Percentiles rank a stretch among this genome's conserved stretches.
Conservation (phyloP, 1,140 invertebrate species). For the Harlomillsia oculata region DNA sequence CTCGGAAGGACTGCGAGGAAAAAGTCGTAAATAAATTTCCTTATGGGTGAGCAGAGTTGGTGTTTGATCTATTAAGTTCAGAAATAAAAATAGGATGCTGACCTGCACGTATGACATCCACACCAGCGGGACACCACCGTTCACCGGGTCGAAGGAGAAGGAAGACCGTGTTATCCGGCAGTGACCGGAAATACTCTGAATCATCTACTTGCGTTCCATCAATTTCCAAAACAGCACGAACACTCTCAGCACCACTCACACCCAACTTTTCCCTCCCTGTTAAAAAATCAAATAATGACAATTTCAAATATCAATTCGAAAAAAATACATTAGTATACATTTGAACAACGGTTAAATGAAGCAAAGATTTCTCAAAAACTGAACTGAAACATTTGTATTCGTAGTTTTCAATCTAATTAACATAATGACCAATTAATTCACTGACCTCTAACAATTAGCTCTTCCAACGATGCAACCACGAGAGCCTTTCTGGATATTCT, state of each 20-base stretch:
- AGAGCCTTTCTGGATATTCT: conserved; percentile 84
- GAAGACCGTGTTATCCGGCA: conserved; percentile 81
- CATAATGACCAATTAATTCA: too few relatives aligned
- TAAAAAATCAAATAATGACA: conserved; percentile 12
- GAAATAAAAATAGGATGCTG: conserved; percentile 37
- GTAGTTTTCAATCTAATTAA: too few relatives aligned
- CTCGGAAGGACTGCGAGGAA: too few relatives aligned
- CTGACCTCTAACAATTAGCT: conserved; percentile 75
- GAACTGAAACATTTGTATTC: too few relatives aligned
- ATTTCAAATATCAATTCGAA: too few relatives aligned
- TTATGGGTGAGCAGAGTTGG: too few relatives aligned
- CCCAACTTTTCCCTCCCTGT: conserved; percentile 79
- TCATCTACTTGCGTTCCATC: conserved; percentile 93
- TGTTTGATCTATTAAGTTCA: too few relatives aligned
- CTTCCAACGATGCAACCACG: conserved; percentile 81
- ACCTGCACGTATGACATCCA: conserved; percentile 87
- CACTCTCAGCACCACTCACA: conserved; percentile 66
- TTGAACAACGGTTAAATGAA: too few relatives aligned
- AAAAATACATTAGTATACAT: too few relatives aligned
- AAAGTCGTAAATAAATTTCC: too few relatives aligned
- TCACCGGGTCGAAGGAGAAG: conserved; percentile 76
- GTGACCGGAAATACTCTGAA: conserved; percentile 57
- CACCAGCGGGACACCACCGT: conserved; percentile 79
- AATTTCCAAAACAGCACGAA: conserved; percentile 77
- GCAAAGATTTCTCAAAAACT: too few relatives aligned